These are phyloP conservation scores for Phyllostomus hastatus DNA, from an alignment of 2,113 vertebrate genomes.

Conservation along the genomic window DNA sequence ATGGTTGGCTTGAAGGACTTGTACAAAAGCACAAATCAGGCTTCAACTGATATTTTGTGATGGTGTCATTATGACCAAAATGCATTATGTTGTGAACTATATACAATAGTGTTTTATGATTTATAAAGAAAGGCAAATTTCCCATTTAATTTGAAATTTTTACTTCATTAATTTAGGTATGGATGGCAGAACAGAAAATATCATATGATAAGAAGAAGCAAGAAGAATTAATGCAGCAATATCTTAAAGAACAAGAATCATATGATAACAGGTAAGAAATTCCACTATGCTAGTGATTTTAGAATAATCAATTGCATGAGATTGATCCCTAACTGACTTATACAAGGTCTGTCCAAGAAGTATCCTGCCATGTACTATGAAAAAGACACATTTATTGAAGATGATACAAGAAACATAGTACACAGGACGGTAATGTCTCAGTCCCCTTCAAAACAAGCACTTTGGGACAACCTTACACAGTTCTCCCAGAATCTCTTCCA, in stretches of 20 bases:
- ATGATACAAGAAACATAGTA: too few species aligned
- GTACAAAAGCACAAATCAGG: neutral
- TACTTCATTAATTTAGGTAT: constrained; percentile 86
- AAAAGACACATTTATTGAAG: too few species aligned
- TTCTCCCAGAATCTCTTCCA: too few species aligned
- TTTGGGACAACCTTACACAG: too few species aligned
- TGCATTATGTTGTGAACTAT: neutral
- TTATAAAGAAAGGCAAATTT: constrained; percentile 8
- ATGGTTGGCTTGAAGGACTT: neutral
- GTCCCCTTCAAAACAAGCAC: too few species aligned
- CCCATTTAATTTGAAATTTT: constrained; percentile 42
- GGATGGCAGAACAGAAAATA: constrained; percentile 99
- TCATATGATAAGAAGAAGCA: constrained; percentile 97
- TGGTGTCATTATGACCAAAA: constrained; percentile 17
- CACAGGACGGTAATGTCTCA: too few species aligned
- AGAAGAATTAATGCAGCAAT: constrained; percentile 97
- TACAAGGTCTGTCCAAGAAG: neutral
- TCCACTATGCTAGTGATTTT: neutral
- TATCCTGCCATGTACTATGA: too few species aligned
- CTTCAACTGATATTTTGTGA: constrained; percentile 1
- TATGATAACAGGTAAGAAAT: constrained; percentile 95
- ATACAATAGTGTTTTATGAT: neutral
- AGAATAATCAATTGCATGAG: neutral
- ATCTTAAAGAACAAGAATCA: constrained; percentile 96
- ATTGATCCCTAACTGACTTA: neutral